Conservation (phyloP, 1,140 invertebrate species). For the Pseudomyrmex flavicornis region DNA sequence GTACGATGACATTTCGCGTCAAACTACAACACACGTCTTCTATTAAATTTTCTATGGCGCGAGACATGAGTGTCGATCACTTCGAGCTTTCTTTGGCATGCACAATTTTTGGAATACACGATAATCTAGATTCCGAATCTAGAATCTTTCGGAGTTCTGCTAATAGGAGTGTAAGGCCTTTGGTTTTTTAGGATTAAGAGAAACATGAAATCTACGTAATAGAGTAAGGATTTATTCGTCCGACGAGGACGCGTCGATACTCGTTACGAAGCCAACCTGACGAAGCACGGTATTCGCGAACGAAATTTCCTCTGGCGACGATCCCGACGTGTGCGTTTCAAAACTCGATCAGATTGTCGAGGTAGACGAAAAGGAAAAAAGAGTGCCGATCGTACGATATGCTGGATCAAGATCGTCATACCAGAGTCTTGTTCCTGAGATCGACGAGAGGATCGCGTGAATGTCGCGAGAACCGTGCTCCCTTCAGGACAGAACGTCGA, state of each 20-base stretch:
- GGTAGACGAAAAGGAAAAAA: constrained; percentile 29
- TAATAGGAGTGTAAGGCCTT: not conserved
- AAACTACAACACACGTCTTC: constrained; percentile 2
- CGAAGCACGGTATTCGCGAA: constrained; percentile 38
- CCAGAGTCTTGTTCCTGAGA: constrained; percentile 24
- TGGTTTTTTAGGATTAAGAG: not conserved
- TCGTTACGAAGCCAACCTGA: constrained; percentile 40
- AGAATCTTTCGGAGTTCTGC: constrained; percentile 22
- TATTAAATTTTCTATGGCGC: constrained; percentile 2
- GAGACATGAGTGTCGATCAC: too few species aligned
- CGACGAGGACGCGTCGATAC: not conserved
- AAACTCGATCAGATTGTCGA: constrained; percentile 46
- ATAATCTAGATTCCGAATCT: not conserved
- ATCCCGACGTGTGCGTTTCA: constrained; percentile 61
- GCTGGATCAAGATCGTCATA: constrained; percentile 38
- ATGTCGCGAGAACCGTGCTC: constrained; percentile 42
- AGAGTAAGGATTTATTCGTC: not conserved
- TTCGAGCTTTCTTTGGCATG: constrained; percentile 51
- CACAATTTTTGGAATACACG: constrained; percentile 29
- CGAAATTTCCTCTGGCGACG: constrained; percentile 23
- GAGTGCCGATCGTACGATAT: constrained; percentile 48
- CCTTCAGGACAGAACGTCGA: constrained; percentile 64
- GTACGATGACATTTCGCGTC: constrained; percentile 3
- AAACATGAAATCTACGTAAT: not conserved
- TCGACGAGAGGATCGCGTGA: constrained; percentile 29